These are phyloP conservation scores for Flexamia atlantica DNA, from an alignment of 2,888 invertebrate genomes.

Conservation along the genomic window DNA sequence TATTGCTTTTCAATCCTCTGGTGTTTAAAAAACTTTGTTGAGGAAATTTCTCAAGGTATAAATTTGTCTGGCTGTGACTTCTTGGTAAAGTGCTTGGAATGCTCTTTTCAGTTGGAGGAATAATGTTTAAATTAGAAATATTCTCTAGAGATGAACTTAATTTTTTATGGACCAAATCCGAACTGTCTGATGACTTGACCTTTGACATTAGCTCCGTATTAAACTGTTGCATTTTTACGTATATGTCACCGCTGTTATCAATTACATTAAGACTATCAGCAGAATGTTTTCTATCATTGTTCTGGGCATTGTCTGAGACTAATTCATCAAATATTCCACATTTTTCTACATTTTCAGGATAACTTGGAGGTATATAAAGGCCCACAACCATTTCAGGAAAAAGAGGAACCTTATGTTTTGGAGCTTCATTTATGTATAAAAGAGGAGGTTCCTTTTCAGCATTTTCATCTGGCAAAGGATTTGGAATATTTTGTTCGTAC, in stretches of 20 bases:
- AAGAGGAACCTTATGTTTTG: constrained; percentile 54
- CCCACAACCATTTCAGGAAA: constrained; percentile 65
- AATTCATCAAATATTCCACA: background rate
- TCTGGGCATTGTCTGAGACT: background rate
- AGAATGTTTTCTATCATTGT: background rate
- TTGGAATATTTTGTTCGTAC: background rate
- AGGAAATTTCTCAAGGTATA: constrained; percentile 40
- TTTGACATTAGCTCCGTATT: background rate
- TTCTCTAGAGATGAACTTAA: constrained; percentile 66
- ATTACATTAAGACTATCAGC: background rate
- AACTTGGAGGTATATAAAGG: background rate
- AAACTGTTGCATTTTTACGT: background rate
- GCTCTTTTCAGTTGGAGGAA: background rate
- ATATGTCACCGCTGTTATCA: no score
- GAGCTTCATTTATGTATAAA: constrained; percentile 4
- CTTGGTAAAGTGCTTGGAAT: constrained; percentile 64
- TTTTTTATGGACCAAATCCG: constrained; percentile 52
- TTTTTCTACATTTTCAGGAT: background rate
- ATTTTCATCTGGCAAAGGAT: background rate
- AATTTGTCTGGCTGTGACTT: constrained; percentile 65
- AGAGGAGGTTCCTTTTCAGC: background rate
- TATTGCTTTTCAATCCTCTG: background rate
- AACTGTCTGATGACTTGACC: background rate
- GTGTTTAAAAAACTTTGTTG: background rate
- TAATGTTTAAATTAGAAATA: constrained; percentile 32